Base-by-base conservation (phyloP, 2,113 vertebrate genomes). In the Atlantisia rogersi region DNA sequence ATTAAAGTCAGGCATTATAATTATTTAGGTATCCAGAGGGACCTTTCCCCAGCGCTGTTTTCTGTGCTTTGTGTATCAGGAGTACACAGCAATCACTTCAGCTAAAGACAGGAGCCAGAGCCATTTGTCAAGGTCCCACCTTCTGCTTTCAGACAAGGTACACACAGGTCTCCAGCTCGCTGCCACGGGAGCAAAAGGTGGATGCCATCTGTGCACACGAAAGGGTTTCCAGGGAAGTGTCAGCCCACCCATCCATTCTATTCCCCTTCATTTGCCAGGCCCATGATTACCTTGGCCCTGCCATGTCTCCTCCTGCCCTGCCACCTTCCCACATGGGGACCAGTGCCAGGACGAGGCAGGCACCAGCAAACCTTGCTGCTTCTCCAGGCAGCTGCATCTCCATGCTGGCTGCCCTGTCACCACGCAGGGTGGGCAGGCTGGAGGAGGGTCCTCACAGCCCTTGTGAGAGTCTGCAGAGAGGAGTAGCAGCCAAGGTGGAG, bases 321-420 rank as follows among this genome's bases (percentile, higher is more conserved):
- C 50, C 60, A 16, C 21, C 39, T 29, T 39, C 82, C 42, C 59
- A 13, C 4, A 1, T 1, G 3, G 56, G 9, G 7, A 9, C 37
- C 6, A 3, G 39, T n/a, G 40, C 52, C 55, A 4, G 5, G 39
- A 52, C 17, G 5, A n/a, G 31, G 5, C 18, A 11, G 5, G 1
- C 5, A 6, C 8, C 37, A 44, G n/a, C 10, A 20, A 20, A 22
- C 3, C 18, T 22, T 1, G 0, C 26, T 0, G 0, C 44, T n/a
- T 4, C 35, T 35, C 25, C 83, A 32, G 44, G 44, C 44, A 46
- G 44, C 46, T 1, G 59, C 16, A 20, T 5, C 64, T 18, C 14
- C 2, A 13, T 74, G 35, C 40, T 14, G 16, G 19, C 59, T 22
- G 53, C 17, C 59, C 76, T 19, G n/a, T 5, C 19, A 6, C 25